Conservation (phyloP, 2,113 vertebrate species). For the Eretmochelys imbricata region DNA sequence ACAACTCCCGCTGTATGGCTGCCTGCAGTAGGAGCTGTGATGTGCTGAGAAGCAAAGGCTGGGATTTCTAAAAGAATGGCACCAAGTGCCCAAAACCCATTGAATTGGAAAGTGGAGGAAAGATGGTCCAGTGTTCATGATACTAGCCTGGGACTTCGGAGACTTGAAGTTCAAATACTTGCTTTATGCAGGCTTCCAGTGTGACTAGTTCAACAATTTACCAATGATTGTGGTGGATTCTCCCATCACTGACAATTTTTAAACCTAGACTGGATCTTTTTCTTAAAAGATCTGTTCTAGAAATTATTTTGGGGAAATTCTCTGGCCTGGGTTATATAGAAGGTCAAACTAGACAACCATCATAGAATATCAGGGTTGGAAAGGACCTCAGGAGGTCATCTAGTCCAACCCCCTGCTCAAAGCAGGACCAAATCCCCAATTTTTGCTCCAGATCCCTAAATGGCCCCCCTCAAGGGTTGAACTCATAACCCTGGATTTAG, state of each 20-base stretch:
- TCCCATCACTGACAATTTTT: not conserved
- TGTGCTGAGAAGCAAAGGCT: not conserved
- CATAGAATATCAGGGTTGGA: too few relatives aligned
- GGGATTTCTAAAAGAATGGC: not conserved
- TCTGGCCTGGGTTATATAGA: not conserved
- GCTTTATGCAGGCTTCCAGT: not conserved
- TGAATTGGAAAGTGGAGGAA: not conserved
- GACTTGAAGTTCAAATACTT: not conserved
- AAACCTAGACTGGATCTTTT: not conserved
- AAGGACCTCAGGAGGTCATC: too few relatives aligned
- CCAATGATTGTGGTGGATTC: not conserved
- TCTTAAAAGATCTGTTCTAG: not conserved
- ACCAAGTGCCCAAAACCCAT: not conserved
- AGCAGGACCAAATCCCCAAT: too few relatives aligned
- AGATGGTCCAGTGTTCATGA: not conserved
- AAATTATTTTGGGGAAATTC: not conserved
- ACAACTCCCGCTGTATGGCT: fast-evolving
- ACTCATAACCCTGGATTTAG: too few relatives aligned
- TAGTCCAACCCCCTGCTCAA: too few relatives aligned
- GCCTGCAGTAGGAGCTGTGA: fast-evolving
- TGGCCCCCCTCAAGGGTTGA: too few relatives aligned
- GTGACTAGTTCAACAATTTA: not conserved
- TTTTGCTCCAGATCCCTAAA: too few relatives aligned
- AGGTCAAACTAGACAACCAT: not conserved
- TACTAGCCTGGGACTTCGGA: not conserved